These are phyloP conservation scores for Phrynosoma blainvillii DNA, from an alignment of 2,113 vertebrate genomes.

Conservation along the genomic window DNA sequence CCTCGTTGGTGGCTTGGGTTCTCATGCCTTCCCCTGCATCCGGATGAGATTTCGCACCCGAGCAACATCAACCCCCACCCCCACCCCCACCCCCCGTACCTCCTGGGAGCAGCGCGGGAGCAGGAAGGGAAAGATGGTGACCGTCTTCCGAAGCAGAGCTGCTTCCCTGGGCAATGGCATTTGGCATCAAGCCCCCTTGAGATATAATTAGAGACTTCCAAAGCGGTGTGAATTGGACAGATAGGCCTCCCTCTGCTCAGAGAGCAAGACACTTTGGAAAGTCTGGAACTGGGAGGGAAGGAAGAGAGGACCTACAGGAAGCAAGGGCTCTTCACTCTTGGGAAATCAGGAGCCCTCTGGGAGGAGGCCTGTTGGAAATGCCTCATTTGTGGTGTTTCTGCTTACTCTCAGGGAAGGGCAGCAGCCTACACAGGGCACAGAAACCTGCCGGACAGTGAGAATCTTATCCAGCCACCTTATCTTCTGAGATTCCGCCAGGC, in stretches of 20 bases:
- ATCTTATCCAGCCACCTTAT: too few relatives aligned
- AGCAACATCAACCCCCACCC: neutral
- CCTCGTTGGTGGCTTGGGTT: neutral
- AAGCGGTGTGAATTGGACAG: too few relatives aligned
- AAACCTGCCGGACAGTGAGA: too few relatives aligned
- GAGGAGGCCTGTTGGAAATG: too few relatives aligned
- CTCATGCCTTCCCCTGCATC: neutral
- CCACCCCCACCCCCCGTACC: neutral
- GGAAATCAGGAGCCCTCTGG: too few relatives aligned
- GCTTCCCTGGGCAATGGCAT: neutral
- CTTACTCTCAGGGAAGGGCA: too few relatives aligned
- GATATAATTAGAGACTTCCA: neutral
- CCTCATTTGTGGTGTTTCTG: too few relatives aligned
- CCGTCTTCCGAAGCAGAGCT: neutral
- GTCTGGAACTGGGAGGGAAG: neutral
- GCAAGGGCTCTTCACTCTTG: too few relatives aligned
- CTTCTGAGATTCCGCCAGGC: too few relatives aligned
- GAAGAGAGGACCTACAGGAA: neutral
- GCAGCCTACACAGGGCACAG: too few relatives aligned
- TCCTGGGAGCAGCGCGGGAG: neutral
- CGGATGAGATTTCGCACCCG: neutral
- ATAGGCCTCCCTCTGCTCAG: neutral
- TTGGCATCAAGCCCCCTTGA: neutral
- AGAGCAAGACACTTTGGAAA: too few relatives aligned
- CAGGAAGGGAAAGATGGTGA: neutral